Percentiles rank a stretch among this genome's conserved stretches.
phyloP scores from a whole-genome alignment of 2,888 invertebrate species.

The Idaea aversata region DNA sequence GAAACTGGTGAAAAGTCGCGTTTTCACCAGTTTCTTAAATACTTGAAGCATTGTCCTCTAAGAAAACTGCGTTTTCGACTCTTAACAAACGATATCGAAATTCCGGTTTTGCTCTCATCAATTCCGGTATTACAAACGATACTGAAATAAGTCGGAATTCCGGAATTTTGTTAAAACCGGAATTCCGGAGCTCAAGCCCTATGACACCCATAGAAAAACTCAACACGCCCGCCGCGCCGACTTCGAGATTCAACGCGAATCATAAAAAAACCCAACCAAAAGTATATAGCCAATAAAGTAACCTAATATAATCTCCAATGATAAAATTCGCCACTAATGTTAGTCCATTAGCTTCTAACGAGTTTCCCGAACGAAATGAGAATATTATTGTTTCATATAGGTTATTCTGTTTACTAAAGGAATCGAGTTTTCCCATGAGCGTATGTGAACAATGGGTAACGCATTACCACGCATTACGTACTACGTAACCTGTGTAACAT shows the following conservation, averaged over 20 bases:
- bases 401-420: not conserved
- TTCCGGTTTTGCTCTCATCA: too few species aligned
- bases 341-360: not conserved
- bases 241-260: not conserved
- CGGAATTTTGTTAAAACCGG: too few species aligned
- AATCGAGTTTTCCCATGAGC: not conserved
- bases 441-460: not conserved
- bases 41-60: too few species aligned
- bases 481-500: conserved; percentile 14
- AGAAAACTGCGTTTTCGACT: too few species aligned
- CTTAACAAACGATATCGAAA: too few species aligned
- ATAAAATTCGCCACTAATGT: not conserved
- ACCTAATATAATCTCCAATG: not conserved
- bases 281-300: not conserved
- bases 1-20: too few species aligned
- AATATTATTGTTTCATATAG: conserved; percentile 3
- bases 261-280: not conserved
- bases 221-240: not conserved
- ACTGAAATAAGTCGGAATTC: too few species aligned
- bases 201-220: not conserved
- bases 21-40: too few species aligned
- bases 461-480: conserved; percentile 11
- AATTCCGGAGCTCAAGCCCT: too few species aligned
- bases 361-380: not conserved
- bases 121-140: too few species aligned